These are phyloP conservation scores for Dendroctonus ponderosae DNA, from an alignment of 1,140 invertebrate species.

Conservation along the genomic window DNA sequence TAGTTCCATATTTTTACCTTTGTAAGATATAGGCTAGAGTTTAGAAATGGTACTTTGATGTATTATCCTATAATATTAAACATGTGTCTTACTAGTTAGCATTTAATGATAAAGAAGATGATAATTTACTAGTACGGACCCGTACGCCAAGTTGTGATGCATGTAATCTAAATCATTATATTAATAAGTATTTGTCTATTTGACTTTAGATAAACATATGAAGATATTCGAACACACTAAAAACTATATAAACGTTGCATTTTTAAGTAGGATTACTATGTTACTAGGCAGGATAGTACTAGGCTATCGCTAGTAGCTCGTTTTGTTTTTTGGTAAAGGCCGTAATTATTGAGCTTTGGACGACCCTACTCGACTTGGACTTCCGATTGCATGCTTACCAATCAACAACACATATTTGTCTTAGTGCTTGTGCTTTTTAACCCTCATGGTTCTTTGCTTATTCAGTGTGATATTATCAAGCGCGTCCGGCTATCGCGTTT, in stretches of 20 bases:
- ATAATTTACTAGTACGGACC: slow-evolving; percentile 38
- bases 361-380: background rate
- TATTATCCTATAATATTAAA: slow-evolving; percentile 41
- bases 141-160: slow-evolving; percentile 47
- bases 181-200: slow-evolving; percentile 40
- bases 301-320: slow-evolving; percentile 31
- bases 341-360: slow-evolving; percentile 1
- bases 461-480: no score
- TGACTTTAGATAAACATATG: slow-evolving; percentile 30
- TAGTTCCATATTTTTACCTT: slow-evolving; percentile 32
- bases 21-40: slow-evolving; percentile 41
- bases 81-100: slow-evolving; percentile 49
- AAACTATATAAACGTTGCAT: slow-evolving; percentile 40
- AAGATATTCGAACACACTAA: slow-evolving; percentile 26
- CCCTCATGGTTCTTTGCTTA: no score
- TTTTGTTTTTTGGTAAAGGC: slow-evolving; percentile 28
- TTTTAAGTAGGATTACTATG: slow-evolving; percentile 48
- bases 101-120: slow-evolving; percentile 32
- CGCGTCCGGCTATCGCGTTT: no score
- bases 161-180: slow-evolving; percentile 43
- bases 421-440: no score
- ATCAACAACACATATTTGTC: no score
- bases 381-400: no score
- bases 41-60: slow-evolving; percentile 44
- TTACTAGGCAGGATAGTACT: slow-evolving; percentile 39